A percentile compares a stretch with the other conserved stretches of the same genome.
These are phyloP conservation scores for Prosapia bicincta DNA, from an alignment of 2,888 invertebrate genomes.

Conservation along the genomic window DNA sequence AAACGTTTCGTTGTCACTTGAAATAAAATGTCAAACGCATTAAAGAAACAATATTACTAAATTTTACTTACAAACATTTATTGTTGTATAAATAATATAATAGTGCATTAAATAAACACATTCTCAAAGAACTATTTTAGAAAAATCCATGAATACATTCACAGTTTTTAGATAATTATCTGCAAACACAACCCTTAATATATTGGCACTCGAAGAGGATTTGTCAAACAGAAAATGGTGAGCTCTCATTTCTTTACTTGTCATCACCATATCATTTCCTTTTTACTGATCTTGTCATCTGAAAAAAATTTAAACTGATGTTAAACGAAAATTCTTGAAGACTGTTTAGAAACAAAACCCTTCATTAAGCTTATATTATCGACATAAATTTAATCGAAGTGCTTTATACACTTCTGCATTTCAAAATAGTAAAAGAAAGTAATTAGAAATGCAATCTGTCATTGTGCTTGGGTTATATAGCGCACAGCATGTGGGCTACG, in stretches of 20 bases:
- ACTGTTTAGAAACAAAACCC: no score
- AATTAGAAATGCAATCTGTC: no score
- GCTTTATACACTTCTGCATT: no score
- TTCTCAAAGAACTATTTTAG: neutral
- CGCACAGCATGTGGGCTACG: no score
- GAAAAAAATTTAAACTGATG: neutral
- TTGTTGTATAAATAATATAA: neutral
- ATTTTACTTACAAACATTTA: neutral
- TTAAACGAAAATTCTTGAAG: no score
- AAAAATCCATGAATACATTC: neutral
- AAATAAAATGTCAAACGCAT: no score
- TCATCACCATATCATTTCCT: neutral
- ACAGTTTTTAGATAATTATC: neutral
- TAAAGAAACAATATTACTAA: neutral
- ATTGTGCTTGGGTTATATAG: no score
- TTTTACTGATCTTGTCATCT: neutral
- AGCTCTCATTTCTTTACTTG: neutral
- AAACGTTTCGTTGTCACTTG: no score
- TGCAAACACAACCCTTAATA: neutral
- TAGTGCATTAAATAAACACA: neutral
- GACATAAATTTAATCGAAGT: no score
- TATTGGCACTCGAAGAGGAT: neutral
- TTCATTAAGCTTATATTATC: no score
- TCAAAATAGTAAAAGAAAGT: no score
- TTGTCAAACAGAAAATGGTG: neutral